Percentiles rank a stretch among this genome's conserved stretches.
phyloP scores from a whole-genome alignment of 2,888 invertebrate genomes.

The Oegoconia quadripuncta region DNA sequence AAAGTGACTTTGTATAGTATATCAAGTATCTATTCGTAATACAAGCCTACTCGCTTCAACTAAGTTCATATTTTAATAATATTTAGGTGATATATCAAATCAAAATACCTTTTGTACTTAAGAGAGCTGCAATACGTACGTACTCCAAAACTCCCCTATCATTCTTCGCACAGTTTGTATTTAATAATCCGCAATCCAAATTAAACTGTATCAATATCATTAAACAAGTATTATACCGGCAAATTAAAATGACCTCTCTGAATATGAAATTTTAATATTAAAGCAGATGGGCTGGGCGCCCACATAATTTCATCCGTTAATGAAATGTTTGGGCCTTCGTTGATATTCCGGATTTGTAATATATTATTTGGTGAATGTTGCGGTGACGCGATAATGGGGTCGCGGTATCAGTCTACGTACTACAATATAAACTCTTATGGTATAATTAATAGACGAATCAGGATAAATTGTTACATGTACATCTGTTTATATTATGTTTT shows the following conservation, averaged over 20 bases:
- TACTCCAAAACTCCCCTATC: not conserved
- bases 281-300: constrained; percentile 5
- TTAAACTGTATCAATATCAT: not conserved
- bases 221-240: not conserved
- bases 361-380: constrained; percentile 8
- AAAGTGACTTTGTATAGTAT: too few relatives aligned
- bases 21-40: too few relatives aligned
- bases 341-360: constrained; percentile 18
- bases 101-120: too few relatives aligned
- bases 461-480: too few relatives aligned
- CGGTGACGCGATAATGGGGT: constrained; percentile 21
- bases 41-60: too few relatives aligned
- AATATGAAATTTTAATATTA: constrained; percentile 15
- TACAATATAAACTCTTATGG: not conserved
- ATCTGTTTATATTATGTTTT: too few relatives aligned
- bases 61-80: too few relatives aligned
- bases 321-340: constrained; percentile 19
- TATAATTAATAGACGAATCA: too few relatives aligned
- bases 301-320: constrained; percentile 15
- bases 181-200: not conserved
- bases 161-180: not conserved
- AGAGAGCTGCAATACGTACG: not conserved
- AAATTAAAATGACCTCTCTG: constrained; percentile 19
- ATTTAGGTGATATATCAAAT: too few relatives aligned
- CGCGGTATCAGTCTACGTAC: constrained; percentile 16